Base-by-base conservation (phyloP, 2,888 invertebrate species). In the Biston stratarius region DNA sequence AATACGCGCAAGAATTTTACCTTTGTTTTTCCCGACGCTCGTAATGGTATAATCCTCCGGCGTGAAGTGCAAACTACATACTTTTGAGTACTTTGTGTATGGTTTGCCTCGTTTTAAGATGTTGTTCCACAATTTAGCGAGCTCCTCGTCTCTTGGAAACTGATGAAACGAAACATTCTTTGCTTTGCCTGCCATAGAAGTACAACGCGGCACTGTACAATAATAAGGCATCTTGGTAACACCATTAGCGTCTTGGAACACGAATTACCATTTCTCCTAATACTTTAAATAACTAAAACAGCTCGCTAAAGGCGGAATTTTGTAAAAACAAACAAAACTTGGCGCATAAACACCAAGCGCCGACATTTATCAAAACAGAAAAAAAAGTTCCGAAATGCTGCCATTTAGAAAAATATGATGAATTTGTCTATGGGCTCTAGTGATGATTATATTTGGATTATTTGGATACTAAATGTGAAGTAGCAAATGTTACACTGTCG, bases 161-260 rank as follows among this genome's bases (percentile, higher is more conserved):
- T 92, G 93, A 61, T 94, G 94, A 71, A 94, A 94, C 2, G 92
- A 92, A 55, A 94, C 94, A 72, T 94, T 92, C 77, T 94, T 93
- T 12, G 89, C 90, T 80, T 93, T 94, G 15, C 94, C 94, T 75
- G 94, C 94, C 92, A 94, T 90, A 0, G 94, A 94, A 0, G 94
- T 94, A 77, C 94, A 94, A 59, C 90, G 90, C 69, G 94, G 94
- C 74, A 94, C 94, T 11, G 94, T 94, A 75, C 94, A 94, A 76
- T 94, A 94, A 80, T 94, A 94, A 74, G 93, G 93, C 94, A 94
- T 94, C 75, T 85, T 92, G 79, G 75, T 83, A 85, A 71, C 75
- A 76, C 64, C 75, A 72, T 78, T 73, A 76, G 75, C 70, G 75
- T 71, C 71, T 61, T 68, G 71, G 70, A 69, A 74, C 74, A 82